These are phyloP conservation scores for Tridacna crocea DNA, from an alignment of 2,888 invertebrate species.

Conservation along the genomic window DNA sequence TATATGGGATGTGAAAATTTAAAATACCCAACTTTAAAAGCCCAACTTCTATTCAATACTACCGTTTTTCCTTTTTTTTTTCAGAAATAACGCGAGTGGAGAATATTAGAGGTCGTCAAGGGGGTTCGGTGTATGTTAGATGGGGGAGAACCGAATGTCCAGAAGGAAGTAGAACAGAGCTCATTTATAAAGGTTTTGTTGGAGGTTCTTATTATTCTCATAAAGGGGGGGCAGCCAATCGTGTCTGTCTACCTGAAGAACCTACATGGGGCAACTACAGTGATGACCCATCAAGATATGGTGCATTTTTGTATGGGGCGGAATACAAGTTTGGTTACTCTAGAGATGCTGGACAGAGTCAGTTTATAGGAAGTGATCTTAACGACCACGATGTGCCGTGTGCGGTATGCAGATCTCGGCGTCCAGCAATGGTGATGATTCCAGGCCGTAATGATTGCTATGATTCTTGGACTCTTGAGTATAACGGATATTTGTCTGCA, in stretches of 20 bases:
- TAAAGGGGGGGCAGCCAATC: slow-evolving; percentile 23
- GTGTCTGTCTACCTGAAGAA: slow-evolving; percentile 1
- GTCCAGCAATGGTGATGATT: slow-evolving; percentile 42
- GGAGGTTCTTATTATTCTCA: not conserved
- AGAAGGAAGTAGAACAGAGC: not conserved
- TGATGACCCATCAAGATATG: not conserved
- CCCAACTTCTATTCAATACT: too few species aligned
- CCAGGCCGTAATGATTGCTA: slow-evolving; percentile 50
- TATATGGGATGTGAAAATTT: too few species aligned
- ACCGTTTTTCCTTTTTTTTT: too few species aligned
- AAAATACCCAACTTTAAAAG: too few species aligned
- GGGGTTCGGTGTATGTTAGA: not conserved
- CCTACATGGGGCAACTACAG: slow-evolving; percentile 21
- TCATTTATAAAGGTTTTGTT: not conserved
- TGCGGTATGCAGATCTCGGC: slow-evolving; percentile 3
- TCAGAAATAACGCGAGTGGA: too few species aligned
- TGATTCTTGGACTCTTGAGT: slow-evolving; percentile 56
- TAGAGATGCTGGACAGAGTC: not conserved
- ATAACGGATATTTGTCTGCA: slow-evolving; percentile 47
- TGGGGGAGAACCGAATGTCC: slow-evolving; percentile 19
- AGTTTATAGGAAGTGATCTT: slow-evolving; percentile 15
- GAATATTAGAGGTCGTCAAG: too few species aligned
- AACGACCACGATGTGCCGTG: slow-evolving; percentile 21
- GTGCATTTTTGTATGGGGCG: slow-evolving; percentile 4
- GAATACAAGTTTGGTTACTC: slow-evolving; percentile 21